Base-by-base conservation (phyloP, 2,113 vertebrate species). In the Aleadryas rufinucha region DNA sequence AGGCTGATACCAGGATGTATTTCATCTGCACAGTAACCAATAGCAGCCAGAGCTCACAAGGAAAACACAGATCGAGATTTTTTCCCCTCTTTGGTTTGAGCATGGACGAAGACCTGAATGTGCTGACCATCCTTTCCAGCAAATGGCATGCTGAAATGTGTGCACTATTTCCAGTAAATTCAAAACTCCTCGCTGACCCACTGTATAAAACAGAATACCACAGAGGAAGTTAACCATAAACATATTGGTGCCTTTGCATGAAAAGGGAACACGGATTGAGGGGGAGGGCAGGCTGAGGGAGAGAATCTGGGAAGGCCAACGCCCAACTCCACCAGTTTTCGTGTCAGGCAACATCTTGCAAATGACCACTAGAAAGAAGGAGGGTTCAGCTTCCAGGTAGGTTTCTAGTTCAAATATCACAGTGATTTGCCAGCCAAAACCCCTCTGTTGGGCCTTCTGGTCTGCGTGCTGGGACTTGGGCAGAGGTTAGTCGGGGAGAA, bases 61-160 rank as follows among this genome's bases (percentile, higher is more conserved):
- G 47, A 94, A 92, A 94, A 41, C 27, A 31, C 24, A 22, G 56
- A 87, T 59, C 0, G 6, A 81, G 85, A 69, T 65, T 20, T 21
- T 93, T 97, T 96, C 92, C 89, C 96, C 85, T 77, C 52, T 59
- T 90, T 64, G 81, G 66, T 80, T 61, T 84, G 91, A 95, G 86
- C 57, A 71, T 26, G 66, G 71, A 69, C 83, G 66, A 92, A 84
- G 76, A 96, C 91, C 75, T 93, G 87, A 65, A 78, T 78, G 68
- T 90, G 78, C 79, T 93, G 84, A 95, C 37, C 44, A 30, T 69
- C 69, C 63, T 95, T 97, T 94, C 91, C 96, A 97, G 90, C 68
- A 87, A 92, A 87, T 9, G 23, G n/a, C 91, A 16, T 66, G 78
- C 60, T 88, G 89, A 96, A 96, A 83, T 31, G 52, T 63, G 54